Conservation (phyloP, 1,140 invertebrate genomes). For the Drosophila pectinifera region DNA sequence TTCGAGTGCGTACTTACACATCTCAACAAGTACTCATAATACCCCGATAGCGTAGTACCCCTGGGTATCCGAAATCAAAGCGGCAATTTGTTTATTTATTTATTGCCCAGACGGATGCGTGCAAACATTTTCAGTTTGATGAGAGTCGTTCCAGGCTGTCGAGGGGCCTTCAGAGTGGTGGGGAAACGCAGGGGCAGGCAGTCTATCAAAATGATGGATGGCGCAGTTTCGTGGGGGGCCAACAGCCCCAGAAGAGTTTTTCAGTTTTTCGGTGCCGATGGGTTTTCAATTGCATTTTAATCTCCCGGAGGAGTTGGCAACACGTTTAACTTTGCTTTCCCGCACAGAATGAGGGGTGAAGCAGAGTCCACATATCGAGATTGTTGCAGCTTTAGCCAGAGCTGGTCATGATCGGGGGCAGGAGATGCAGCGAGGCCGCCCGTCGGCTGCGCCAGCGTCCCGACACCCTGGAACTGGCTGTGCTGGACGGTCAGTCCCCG, state of each 20-base stretch:
- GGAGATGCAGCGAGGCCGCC: constrained; percentile 46
- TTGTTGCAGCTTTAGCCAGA: constrained; percentile 13
- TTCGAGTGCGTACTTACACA: no score
- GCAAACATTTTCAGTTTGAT: constrained; percentile 42
- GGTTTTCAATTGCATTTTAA: constrained; percentile 51
- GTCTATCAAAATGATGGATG: constrained; percentile 47
- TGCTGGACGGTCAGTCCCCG: constrained; percentile 38
- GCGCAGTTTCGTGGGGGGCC: constrained; percentile 12
- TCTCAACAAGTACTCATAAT: constrained; percentile 9
- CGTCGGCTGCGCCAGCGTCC: constrained; percentile 65
- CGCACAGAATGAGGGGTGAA: constrained; percentile 27
- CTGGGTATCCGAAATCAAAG: constrained; percentile 20
- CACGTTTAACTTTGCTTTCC: constrained; percentile 20
- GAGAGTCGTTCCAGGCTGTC: constrained; percentile 62
- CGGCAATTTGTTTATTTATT: constrained; percentile 55
- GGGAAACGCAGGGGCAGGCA: constrained; percentile 2
- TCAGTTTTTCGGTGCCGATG: constrained; percentile 32
- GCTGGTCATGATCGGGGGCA: constrained; percentile 56
- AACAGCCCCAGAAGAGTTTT: constrained; percentile 24
- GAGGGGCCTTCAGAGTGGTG: constrained; percentile 1
- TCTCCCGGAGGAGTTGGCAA: constrained; percentile 25
- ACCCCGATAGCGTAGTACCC: constrained; percentile 4
- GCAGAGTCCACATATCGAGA: constrained; percentile 6
- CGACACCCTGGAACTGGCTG: constrained; percentile 74
- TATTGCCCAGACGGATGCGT: constrained; percentile 61